Evolutionary conservation across 2,113 vertebrate species (phyloP).

Genomic region (Psammodynastes pulverulentus): DNA sequence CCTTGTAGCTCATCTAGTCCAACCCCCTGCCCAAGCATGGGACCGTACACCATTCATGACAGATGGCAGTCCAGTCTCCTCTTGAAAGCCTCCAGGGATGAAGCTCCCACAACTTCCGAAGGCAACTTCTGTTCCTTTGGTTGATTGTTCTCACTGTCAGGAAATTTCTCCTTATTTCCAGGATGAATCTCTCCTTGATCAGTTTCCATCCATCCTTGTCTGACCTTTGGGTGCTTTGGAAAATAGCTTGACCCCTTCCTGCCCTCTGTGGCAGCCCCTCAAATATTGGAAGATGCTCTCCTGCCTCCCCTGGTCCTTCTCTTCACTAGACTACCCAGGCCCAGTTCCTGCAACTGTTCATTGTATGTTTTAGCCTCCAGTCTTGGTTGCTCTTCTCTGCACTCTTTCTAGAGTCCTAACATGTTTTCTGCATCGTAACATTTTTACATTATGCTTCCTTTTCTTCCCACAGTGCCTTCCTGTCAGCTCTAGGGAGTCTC

Average conservation of each 20-base stretch:
- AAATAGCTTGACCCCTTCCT: neutral
- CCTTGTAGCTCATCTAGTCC: neutral
- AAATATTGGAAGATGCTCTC: neutral
- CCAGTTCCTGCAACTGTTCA: no score
- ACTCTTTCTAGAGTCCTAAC: no score
- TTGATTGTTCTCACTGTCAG: neutral
- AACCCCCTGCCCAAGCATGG: neutral
- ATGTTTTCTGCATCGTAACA: neutral
- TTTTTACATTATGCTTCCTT: neutral
- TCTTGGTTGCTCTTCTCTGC: no score
- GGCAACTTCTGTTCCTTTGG: neutral
- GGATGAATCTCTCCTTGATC: neutral
- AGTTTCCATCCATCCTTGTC: neutral
- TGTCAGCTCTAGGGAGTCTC: constrained; percentile 83
- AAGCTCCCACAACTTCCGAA: neutral
- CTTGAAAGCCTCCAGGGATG: neutral
- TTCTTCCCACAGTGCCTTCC: constrained; percentile 73
- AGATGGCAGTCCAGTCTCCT: neutral
- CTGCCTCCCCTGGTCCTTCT: no score
- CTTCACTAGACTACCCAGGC: no score
- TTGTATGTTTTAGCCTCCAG: no score
- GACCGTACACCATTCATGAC: neutral
- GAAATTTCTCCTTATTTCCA: neutral
- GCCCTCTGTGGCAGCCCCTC: neutral
- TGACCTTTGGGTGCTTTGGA: neutral